Evolutionary conservation across 2,888 invertebrate species (phyloP), one percentile per base, ranked within the genome.

Genomic region (Elgonia sp.): DNA sequence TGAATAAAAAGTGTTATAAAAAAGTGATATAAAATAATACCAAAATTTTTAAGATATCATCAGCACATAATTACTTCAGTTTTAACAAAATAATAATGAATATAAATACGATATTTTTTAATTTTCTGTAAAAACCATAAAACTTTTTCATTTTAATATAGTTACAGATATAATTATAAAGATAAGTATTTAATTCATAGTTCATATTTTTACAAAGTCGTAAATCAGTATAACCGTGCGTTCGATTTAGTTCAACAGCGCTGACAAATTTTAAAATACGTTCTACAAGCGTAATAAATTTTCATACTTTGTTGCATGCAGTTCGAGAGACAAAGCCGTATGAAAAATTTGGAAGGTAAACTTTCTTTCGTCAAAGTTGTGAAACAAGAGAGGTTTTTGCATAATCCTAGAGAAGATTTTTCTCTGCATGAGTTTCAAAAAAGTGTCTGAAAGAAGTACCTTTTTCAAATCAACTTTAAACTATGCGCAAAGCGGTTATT

Each of bases 401-500:
- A 72, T 72, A 46, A 69, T 69, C 69, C 50, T 37, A 5, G 21
- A 7, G n/a, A 12, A 6, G 50, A 69, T 50, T 69, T 69, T 69
- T 16, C 69, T 21, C 16, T 14, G 14, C 21, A 16, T 18, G 21
- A 29, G 50, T 29, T 18, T 21, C 50, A 46, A 50, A 50, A 40
- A 69, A 69, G 29, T 50, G 29, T 50, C 50, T 50, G 12, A 18
- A 4, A 40, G 42, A 65, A 40, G 69, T 69, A 18, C 18, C 69
- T n/a, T 50, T 69, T 69, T 50, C 69, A 55, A 46, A 46, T 69
- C 16, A 50, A 69, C 69, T 46, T 69, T 69, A 16, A 69, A 69
- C 69, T 46, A 14, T 18, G 18, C 18, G 55, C 55, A 18, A 55
- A 55, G 55, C 20, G 55, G 21, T 37, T 60, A 16, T 60, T 12